Evolutionary conservation across 2,797 vertebrate species (phyloP), one percentile per base, ranked within the genome.

Genomic region (Tolypeutes matacus): DNA sequence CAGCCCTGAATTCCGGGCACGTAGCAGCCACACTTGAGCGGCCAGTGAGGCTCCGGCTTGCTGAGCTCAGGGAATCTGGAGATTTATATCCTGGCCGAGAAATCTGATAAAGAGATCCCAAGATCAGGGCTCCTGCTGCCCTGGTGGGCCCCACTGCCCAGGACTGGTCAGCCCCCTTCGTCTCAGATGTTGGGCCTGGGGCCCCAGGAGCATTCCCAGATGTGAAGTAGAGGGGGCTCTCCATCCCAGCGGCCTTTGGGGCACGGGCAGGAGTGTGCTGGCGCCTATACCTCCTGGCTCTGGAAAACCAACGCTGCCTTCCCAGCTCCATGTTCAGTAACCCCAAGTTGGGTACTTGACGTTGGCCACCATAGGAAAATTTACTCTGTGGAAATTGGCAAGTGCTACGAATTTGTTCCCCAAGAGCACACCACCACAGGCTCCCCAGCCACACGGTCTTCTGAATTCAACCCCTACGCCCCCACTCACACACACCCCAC

Each of bases 61-160:
- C 46, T 39, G 72, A 83, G 42, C 82, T 42, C 29, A 13, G 13
- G 76, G 65, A 89, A 89, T 70, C 64, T 34, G 58, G 42, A 64
- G 10, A 7, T 36, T 95, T 77, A n/a, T 23, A 46, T 39, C 46
- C 27, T 42, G 29, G 56, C 10, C 10, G 83, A 58, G 89, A 88
- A 56, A 56, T 82, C 86, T 90, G 83, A 88, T 42, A 31, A 18
- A 51, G 7, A 85, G 73, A 95, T 90, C 23, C 6, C 73, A 25
- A 88, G 88, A 34, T 73, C 67, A 25, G 51, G 89, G 51, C 14
- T 95, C 64, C 62, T 20, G 64, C 20, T 1, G 0, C 51, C 84
- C 67, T 0, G 2, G 1, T 7, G 42, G 46, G 53, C 90, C 82
- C 46, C 46, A 46, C 46, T 46, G 15, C 67, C 58, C 36, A 67